phyloP scores from a whole-genome alignment of 1,140 invertebrate species.

The Sweltsa coloradensis region DNA sequence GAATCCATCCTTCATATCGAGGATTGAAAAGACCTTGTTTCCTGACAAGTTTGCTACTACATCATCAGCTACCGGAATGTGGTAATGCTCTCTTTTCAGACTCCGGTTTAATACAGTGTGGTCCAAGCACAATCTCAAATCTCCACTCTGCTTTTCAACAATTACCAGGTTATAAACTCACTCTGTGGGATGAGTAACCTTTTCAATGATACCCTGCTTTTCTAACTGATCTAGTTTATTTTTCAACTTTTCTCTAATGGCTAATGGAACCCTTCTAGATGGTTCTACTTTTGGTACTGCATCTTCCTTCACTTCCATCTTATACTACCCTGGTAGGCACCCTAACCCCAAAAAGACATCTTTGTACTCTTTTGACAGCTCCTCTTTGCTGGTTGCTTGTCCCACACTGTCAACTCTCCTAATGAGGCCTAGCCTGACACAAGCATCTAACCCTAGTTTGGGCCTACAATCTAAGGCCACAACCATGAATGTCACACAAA shows the following conservation, averaged over 20 bases:
- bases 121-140: slow-evolving; percentile 27
- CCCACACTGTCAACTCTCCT: too few species aligned
- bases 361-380: too few species aligned
- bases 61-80: slow-evolving; percentile 13
- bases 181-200: slow-evolving; percentile 13
- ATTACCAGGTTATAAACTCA: slow-evolving; percentile 28
- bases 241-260: slow-evolving; percentile 16
- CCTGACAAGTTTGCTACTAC: slow-evolving; percentile 12
- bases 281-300: slow-evolving; percentile 15
- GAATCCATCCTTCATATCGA: slow-evolving; percentile 18
- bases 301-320: slow-evolving; percentile 15
- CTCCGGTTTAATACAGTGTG: slow-evolving; percentile 17
- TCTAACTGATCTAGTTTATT: slow-evolving; percentile 16
- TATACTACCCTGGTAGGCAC: too few species aligned
- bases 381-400: too few species aligned
- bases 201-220: slow-evolving; percentile 13
- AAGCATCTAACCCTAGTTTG: too few species aligned
- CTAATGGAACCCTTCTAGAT: slow-evolving; percentile 16
- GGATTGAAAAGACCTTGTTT: slow-evolving; percentile 12
- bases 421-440: too few species aligned
- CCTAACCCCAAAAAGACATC: too few species aligned
- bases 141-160: slow-evolving; percentile 25
- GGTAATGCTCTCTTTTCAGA: slow-evolving; percentile 9
- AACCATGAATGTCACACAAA: too few species aligned
- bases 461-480: too few species aligned